These are phyloP conservation scores for Chrysina gloriosa DNA, from an alignment of 2,888 invertebrate species.

Conservation along the genomic window DNA sequence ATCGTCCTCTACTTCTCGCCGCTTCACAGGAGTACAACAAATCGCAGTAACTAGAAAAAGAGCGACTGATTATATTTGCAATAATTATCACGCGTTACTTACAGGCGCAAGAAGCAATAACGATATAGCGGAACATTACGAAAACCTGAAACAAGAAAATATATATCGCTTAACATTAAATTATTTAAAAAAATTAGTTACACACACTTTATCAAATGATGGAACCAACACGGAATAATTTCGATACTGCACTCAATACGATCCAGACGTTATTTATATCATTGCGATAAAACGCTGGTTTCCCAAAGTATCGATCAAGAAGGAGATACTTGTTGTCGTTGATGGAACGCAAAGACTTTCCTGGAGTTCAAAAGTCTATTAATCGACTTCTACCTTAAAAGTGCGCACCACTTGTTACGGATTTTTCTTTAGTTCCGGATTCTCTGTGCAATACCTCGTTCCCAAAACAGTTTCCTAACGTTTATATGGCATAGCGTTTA, in stretches of 20 bases:
- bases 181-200: not conserved
- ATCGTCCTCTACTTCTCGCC: slow-evolving; percentile 29
- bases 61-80: not conserved
- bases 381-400: slow-evolving; percentile 13
- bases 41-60: slow-evolving; percentile 26
- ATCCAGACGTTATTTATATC: slow-evolving; percentile 21
- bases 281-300: slow-evolving; percentile 19
- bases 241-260: slow-evolving; percentile 23
- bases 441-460: slow-evolving; percentile 20
- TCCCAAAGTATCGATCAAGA: slow-evolving; percentile 18
- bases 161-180: too few species aligned
- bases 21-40: slow-evolving; percentile 30
- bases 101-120: slow-evolving; percentile 34
- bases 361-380: slow-evolving; percentile 26
- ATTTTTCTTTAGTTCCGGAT: slow-evolving; percentile 26
- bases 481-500: not conserved
- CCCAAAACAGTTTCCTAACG: slow-evolving; percentile 16
- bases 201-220: slow-evolving; percentile 1
- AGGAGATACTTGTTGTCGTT: slow-evolving; percentile 19
- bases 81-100: not conserved
- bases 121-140: slow-evolving; percentile 10
- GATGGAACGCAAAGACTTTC: slow-evolving; percentile 17
- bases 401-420: slow-evolving; percentile 12
- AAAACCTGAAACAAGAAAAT: not conserved
- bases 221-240: not conserved